Evolutionary conservation across 2,797 vertebrate species (phyloP).

Genomic region (Limosa lapponica): DNA sequence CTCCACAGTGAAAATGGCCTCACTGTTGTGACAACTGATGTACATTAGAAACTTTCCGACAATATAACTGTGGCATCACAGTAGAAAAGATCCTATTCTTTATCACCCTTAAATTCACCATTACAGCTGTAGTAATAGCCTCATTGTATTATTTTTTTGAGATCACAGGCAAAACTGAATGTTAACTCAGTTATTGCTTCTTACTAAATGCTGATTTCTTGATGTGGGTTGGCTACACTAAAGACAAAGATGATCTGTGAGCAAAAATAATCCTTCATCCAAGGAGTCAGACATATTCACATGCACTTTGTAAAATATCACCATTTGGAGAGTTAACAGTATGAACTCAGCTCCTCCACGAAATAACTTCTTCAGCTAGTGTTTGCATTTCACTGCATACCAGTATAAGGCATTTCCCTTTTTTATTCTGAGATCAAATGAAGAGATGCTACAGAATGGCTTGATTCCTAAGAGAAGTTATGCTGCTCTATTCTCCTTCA

Average conservation of each 20-base stretch:
- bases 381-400: not conserved
- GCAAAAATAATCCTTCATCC: not conserved
- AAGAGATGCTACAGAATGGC: not conserved
- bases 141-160: not conserved
- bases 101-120: not conserved
- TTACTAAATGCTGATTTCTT: not conserved
- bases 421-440: not conserved
- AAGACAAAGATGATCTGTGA: not conserved
- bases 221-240: not conserved
- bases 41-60: not conserved
- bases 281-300: not conserved
- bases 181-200: not conserved
- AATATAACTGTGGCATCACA: not conserved
- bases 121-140: not conserved
- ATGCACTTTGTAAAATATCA: not conserved
- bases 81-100: not conserved
- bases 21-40: not conserved
- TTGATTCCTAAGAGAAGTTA: not conserved
- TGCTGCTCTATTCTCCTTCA: not conserved
- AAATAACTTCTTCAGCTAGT: not conserved
- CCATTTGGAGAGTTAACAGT: not conserved
- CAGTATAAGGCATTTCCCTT: not conserved
- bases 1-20: not conserved
- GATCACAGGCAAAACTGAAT: not conserved
- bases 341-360: not conserved